These are phyloP conservation scores for Dioctria rufipes DNA, from an alignment of 2,888 invertebrate species.

Conservation along the genomic window DNA sequence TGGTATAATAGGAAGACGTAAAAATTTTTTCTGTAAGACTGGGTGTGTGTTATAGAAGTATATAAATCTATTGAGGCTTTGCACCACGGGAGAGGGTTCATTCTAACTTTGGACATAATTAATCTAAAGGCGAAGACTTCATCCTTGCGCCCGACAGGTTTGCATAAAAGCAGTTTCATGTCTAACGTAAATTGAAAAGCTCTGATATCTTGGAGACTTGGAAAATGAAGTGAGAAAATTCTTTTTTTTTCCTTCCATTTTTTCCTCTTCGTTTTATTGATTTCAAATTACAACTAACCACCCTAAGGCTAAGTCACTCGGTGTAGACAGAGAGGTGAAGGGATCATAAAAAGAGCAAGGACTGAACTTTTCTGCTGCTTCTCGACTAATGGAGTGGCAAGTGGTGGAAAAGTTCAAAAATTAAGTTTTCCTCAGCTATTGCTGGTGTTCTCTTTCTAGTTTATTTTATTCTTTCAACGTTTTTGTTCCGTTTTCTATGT, in stretches of 20 bases:
- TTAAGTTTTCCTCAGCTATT: conserved; percentile 35
- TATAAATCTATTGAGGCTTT: neutral
- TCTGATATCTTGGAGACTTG: neutral
- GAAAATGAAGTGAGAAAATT: neutral
- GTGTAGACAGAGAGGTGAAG: conserved; percentile 3
- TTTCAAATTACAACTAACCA: conserved; percentile 35
- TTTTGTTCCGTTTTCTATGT: conserved; percentile 14
- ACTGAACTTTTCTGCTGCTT: conserved; percentile 4
- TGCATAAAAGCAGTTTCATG: conserved; percentile 48
- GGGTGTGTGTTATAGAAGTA: neutral
- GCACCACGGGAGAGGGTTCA: neutral
- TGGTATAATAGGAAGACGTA: neutral
- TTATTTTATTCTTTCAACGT: neutral
- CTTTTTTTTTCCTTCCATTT: neutral
- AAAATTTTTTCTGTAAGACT: neutral
- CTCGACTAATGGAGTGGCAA: conserved; percentile 36
- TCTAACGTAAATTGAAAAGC: conserved; percentile 26
- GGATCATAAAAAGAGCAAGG: conserved; percentile 20
- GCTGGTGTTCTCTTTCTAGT: neutral
- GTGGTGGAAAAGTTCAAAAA: conserved; percentile 37
- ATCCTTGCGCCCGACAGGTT: conserved; percentile 37
- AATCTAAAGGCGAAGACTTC: conserved; percentile 39
- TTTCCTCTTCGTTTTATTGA: conserved; percentile 27
- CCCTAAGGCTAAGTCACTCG: conserved; percentile 1
- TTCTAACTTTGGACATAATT: conserved; percentile 38